Conservation (phyloP, 2,113 vertebrate genomes). For the Pangasianodon hypophthalmus region DNA sequence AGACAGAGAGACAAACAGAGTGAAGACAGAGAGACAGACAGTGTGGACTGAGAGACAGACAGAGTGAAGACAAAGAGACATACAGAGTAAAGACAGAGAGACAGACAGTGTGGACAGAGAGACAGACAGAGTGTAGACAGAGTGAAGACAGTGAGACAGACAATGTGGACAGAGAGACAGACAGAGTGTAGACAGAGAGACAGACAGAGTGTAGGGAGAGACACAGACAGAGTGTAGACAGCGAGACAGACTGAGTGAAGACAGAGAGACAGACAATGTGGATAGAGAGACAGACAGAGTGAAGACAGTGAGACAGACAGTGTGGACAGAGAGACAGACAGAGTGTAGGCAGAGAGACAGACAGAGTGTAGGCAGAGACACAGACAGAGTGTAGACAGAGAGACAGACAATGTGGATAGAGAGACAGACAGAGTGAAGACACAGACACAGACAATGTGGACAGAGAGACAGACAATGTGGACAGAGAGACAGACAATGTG, state of each 20-base stretch:
- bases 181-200: too few relatives aligned
- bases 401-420: too few relatives aligned
- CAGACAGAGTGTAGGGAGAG: neutral
- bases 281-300: neutral
- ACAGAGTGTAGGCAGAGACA: too few relatives aligned
- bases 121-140: too few relatives aligned
- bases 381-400: too few relatives aligned
- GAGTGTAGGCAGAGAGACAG: too few relatives aligned
- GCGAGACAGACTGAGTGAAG: neutral
- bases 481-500: too few relatives aligned
- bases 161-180: too few relatives aligned
- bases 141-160: too few relatives aligned
- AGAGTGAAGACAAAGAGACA: neutral
- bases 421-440: too few relatives aligned
- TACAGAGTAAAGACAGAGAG: neutral
- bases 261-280: neutral
- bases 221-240: neutral
- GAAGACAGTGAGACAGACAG: neutral
- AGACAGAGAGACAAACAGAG: neutral
- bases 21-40: neutral
- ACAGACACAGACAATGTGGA: neutral
- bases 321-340: neutral
- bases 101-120: neutral
- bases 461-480: neutral
- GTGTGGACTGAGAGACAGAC: neutral